Base-by-base conservation (phyloP, 2,797 vertebrate species). In the Gymnodraco acuticeps region DNA sequence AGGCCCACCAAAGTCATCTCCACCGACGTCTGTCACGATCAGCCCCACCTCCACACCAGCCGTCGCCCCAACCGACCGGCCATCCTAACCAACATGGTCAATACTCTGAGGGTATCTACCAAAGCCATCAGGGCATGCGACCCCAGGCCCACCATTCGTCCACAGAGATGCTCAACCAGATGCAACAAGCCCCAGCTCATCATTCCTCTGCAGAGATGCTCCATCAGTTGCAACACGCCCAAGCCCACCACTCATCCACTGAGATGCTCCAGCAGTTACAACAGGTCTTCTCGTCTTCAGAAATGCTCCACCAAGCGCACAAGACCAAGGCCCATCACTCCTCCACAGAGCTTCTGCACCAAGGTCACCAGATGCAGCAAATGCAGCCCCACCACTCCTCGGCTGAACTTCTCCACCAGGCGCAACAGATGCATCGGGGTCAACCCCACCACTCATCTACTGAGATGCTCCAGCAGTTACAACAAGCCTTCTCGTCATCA, bases 341-440 rank as follows among this genome's bases (percentile, higher is more conserved):
- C 1, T 91, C 91, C 6, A 77, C 83, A 2, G 91, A 81, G 54
- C 31, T 81, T 56, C 64, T 91, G 14, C 85, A 68, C 53, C 52
- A 68, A 56, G 65, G 53, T 68, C 43, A 47, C 16, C 65, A 56
- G 53, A 67, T 92, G 20, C 90, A 92, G 38, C 93, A 94, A 70
- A 73, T 78, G 51, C 90, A 93, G 76, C 81, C 88, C 45, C 93
- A 89, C 55, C 93, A 94, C 65, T 92, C 93, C 23, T 94, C 93
- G 6, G 85, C 73, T 0, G 91, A 93, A 72, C 83, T 90, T 31
- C 89, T 91, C 64, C 88, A 91, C 59, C 87, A 92, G 48, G 78
- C 70, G 56, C 88, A 91, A n/a, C 89, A 91, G 68, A 89, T 93
- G 87, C 89, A 87, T 38, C 82, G 82, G 38, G 85, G 80, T 27